Evolutionary conservation across 1,140 invertebrate species (phyloP).

Genomic region (Drosophila jambulina): DNA sequence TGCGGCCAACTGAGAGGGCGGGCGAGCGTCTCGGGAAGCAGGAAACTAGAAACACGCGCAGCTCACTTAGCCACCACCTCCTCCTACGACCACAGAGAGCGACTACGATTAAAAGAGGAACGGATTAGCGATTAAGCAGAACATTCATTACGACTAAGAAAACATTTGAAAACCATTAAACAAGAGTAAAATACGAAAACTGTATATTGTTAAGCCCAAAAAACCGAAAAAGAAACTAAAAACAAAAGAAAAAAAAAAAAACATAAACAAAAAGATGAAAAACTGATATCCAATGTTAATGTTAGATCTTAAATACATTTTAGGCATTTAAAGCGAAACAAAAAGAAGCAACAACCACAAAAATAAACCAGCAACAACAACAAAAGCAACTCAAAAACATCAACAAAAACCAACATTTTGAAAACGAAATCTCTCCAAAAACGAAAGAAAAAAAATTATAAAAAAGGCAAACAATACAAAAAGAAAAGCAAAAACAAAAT

Average conservation of each 20-base stretch:
- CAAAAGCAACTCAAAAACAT: slow-evolving; percentile 51
- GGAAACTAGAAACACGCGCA: slow-evolving; percentile 59
- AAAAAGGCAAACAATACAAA: slow-evolving; percentile 65
- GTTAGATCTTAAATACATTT: slow-evolving; percentile 78
- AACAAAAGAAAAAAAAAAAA: slow-evolving; percentile 18
- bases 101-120: slow-evolving; percentile 64
- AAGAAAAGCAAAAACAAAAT: slow-evolving; percentile 37
- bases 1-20: slow-evolving; percentile 81
- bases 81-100: slow-evolving; percentile 65
- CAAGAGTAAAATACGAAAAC: slow-evolving; percentile 54
- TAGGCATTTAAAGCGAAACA: slow-evolving; percentile 74
- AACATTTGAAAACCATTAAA: slow-evolving; percentile 67
- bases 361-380: slow-evolving; percentile 64
- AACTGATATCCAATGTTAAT: slow-evolving; percentile 79
- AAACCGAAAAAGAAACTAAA: slow-evolving; percentile 43
- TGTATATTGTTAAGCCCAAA: slow-evolving; percentile 72
- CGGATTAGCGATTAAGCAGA: slow-evolving; percentile 60
- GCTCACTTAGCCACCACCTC: slow-evolving; percentile 44
- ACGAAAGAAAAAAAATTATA: slow-evolving; percentile 43
- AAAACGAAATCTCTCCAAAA: slow-evolving; percentile 81
- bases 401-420: slow-evolving; percentile 66
- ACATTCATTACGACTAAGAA: slow-evolving; percentile 81
- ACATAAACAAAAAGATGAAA: slow-evolving; percentile 27
- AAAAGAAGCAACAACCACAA: slow-evolving; percentile 57
- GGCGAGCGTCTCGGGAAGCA: slow-evolving; percentile 12